phyloP scores from a whole-genome alignment of 1,140 invertebrate genomes.

The Aphelenchoides avenae region DNA sequence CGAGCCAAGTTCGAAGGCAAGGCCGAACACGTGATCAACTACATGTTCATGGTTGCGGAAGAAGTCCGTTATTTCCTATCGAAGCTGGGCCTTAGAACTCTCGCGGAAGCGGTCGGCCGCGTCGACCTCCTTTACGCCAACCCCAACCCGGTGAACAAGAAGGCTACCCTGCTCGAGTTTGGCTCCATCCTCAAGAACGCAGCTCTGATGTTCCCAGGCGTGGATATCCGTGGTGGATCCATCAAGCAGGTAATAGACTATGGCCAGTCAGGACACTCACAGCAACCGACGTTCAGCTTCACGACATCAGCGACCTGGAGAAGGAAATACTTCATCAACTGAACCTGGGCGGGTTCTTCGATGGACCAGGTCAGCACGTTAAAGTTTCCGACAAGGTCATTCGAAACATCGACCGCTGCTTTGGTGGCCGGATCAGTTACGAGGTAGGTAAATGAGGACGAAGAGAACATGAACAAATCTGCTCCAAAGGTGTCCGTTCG shows the following conservation, averaged over 20 bases:
- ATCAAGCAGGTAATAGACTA: conserved; percentile 68
- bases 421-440: conserved; percentile 87
- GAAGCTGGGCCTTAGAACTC: conserved; percentile 76
- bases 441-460: conserved; percentile 63
- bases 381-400: conserved; percentile 74
- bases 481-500: conserved; percentile 66
- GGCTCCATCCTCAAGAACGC: conserved; percentile 78
- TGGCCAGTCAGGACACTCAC: not conserved
- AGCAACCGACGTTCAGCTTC: conserved; percentile 24
- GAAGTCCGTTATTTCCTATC: conserved; percentile 73
- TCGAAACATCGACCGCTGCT: conserved; percentile 83
- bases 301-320: conserved; percentile 45
- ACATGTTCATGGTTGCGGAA: conserved; percentile 84
- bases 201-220: conserved; percentile 77
- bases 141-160: conserved; percentile 67
- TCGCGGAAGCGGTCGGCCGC: conserved; percentile 88
- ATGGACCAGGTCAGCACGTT: conserved; percentile 26
- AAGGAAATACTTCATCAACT: conserved; percentile 28
- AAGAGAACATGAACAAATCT: not conserved
- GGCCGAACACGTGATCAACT: conserved; percentile 84
- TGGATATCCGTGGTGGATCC: conserved; percentile 84
- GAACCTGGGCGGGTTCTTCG: conserved; percentile 45
- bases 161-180: conserved; percentile 80
- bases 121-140: conserved; percentile 73
- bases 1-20: conserved; percentile 94